Percentiles rank a stretch among this genome's conserved stretches.
Evolutionary conservation across 37 sponge, comb jelly and placozoan genomes (phyloP).

Genomic region (Ephydatia muelleri): DNA sequence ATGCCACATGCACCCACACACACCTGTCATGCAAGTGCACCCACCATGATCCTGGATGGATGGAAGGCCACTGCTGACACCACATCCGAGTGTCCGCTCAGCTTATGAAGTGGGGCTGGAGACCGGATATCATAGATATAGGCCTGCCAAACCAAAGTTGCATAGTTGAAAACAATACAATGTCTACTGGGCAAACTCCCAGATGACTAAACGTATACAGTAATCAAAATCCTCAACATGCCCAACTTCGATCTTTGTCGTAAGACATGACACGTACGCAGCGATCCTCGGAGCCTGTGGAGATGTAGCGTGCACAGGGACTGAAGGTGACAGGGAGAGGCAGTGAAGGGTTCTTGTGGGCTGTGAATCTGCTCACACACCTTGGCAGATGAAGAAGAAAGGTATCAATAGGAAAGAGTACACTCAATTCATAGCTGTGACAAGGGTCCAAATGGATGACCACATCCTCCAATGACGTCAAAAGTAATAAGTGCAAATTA

Average conservation of each 20-base stretch:
- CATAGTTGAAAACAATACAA: no score
- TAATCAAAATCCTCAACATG: no score
- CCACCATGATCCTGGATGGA: constrained; percentile 68
- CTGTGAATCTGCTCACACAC: constrained; percentile 63
- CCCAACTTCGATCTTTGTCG: background rate
- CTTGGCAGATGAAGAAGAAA: constrained; percentile 36
- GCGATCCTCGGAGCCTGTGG: constrained; percentile 88
- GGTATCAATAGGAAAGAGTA: background rate
- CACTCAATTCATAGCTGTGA: background rate
- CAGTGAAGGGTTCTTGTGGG: constrained; percentile 50
- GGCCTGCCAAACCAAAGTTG: constrained; percentile 39
- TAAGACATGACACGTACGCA: constrained; percentile 46
- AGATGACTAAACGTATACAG: no score
- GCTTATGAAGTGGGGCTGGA: constrained; percentile 54
- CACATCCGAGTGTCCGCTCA: constrained; percentile 69
- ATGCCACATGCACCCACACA: background rate
- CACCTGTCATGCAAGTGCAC: background rate
- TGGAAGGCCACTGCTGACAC: constrained; percentile 69
- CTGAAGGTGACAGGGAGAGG: constrained; percentile 75
- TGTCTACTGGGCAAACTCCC: no score
- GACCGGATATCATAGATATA: constrained; percentile 83
- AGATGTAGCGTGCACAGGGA: constrained; percentile 87
- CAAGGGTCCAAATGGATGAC: background rate
- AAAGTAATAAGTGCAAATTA: background rate
- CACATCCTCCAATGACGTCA: background rate